Conservation (phyloP, 2,888 invertebrate genomes). For the Anarsia innoxiella region DNA sequence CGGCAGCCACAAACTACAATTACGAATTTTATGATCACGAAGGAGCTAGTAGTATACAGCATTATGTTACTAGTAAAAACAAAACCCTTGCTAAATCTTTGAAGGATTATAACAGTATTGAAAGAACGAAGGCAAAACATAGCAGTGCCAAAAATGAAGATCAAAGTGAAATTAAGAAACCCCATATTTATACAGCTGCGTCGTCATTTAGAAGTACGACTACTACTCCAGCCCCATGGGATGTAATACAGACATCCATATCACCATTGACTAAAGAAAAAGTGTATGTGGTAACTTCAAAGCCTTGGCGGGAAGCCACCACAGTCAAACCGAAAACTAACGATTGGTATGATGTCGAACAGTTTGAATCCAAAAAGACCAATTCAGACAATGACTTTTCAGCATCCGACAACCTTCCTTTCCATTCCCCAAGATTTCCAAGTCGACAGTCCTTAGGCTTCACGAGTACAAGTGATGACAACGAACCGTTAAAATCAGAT, state of each 20-base stretch:
- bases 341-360: constrained; percentile 42
- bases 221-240: constrained; percentile 76
- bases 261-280: constrained; percentile 87
- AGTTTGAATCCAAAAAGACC: constrained; percentile 52
- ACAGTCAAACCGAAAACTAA: constrained; percentile 28
- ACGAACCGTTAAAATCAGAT: constrained; percentile 46
- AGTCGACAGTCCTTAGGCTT: constrained; percentile 74
- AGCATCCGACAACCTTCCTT: constrained; percentile 42
- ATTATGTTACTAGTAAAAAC: constrained; percentile 41
- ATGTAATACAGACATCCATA: constrained; percentile 80
- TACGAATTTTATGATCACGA: constrained; percentile 65
- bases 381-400: constrained; percentile 32
- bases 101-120: constrained; percentile 54
- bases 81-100: constrained; percentile 28
- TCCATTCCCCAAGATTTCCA: constrained; percentile 71
- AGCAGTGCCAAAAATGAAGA: constrained; percentile 40
- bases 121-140: constrained; percentile 40
- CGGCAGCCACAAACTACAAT: constrained; percentile 44
- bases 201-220: constrained; percentile 54
- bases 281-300: constrained; percentile 88
- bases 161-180: constrained; percentile 40
- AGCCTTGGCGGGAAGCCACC: constrained; percentile 66
- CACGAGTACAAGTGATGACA: constrained; percentile 36
- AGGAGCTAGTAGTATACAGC: constrained; percentile 62
- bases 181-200: constrained; percentile 58